These are phyloP conservation scores for Heliconius himera DNA, from an alignment of 1,140 invertebrate genomes.

Conservation along the genomic window DNA sequence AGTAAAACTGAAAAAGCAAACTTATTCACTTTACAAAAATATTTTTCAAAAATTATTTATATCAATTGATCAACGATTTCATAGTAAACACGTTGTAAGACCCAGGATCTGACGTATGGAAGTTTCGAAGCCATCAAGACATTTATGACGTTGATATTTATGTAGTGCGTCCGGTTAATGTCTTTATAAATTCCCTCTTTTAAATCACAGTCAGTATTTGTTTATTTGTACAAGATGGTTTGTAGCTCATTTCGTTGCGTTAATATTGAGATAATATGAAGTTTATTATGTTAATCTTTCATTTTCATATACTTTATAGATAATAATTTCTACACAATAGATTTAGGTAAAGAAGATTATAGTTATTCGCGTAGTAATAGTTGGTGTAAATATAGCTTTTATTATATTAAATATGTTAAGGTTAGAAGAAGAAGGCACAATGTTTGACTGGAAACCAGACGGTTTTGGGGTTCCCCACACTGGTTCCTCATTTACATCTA, in stretches of 20 bases:
- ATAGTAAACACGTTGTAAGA: conserved; percentile 17
- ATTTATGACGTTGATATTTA: conserved; percentile 36
- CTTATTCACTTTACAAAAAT: not conserved
- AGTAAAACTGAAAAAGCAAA: too few species aligned
- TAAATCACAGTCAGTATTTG: conserved; percentile 25
- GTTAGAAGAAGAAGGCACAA: too few species aligned
- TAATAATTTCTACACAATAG: too few species aligned
- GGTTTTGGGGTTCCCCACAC: too few species aligned
- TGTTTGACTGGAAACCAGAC: too few species aligned
- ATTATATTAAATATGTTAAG: too few species aligned
- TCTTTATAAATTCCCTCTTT: conserved; percentile 36
- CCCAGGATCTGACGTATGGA: conserved; percentile 23
- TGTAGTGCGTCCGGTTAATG: conserved; percentile 31
- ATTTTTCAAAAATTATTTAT: not conserved
- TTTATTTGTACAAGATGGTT: conserved; percentile 19
- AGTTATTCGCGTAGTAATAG: too few species aligned
- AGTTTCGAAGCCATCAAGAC: conserved; percentile 30
- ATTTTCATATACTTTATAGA: not conserved
- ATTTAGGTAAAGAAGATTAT: too few species aligned
- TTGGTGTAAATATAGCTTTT: not conserved
- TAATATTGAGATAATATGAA: conserved; percentile 20
- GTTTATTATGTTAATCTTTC: conserved; percentile 8
- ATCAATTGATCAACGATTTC: not conserved
- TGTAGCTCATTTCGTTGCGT: conserved; percentile 9
- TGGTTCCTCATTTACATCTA: too few species aligned